phyloP scores from a whole-genome alignment of 1,140 invertebrate genomes.

The Nephotettix cincticeps region DNA sequence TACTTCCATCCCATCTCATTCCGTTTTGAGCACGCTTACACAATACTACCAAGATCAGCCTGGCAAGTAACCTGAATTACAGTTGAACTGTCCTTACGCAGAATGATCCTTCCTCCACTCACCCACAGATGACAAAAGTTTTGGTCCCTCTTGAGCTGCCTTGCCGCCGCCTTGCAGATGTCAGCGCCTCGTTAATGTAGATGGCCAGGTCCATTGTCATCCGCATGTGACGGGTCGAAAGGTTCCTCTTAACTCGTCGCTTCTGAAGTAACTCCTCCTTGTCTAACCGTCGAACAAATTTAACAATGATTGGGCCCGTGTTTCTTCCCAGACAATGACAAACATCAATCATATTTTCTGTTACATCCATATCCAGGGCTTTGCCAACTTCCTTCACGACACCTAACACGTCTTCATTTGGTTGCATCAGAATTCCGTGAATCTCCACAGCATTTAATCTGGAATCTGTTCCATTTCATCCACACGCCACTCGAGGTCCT shows the following conservation, averaged over 20 bases:
- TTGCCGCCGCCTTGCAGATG: constrained; percentile 4
- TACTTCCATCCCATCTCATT: too few species aligned
- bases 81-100: constrained; percentile 2
- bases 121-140: constrained; percentile 25
- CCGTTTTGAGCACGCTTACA: neutral
- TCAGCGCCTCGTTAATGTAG: constrained; percentile 28
- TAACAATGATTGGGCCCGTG: neutral
- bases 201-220: neutral
- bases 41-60: neutral
- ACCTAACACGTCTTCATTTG: neutral
- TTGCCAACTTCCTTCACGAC: constrained; percentile 2
- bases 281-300: constrained; percentile 1
- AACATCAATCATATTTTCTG: constrained; percentile 2
- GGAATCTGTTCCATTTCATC: constrained; percentile 23
- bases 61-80: too few species aligned
- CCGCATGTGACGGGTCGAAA: constrained; percentile 7
- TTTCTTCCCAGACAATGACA: constrained; percentile 16
- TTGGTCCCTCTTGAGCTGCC: constrained; percentile 7
- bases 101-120: constrained; percentile 23
- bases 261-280: neutral
- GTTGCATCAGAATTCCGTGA: constrained; percentile 4
- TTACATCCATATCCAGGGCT: neutral
- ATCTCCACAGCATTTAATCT: constrained; percentile 8
- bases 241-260: constrained; percentile 7
- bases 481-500: neutral